Percentiles rank a stretch among this genome's conserved stretches.
Conservation (phyloP, 53 echinoderm and acorn worm species). For the Astropecten irregularis region DNA sequence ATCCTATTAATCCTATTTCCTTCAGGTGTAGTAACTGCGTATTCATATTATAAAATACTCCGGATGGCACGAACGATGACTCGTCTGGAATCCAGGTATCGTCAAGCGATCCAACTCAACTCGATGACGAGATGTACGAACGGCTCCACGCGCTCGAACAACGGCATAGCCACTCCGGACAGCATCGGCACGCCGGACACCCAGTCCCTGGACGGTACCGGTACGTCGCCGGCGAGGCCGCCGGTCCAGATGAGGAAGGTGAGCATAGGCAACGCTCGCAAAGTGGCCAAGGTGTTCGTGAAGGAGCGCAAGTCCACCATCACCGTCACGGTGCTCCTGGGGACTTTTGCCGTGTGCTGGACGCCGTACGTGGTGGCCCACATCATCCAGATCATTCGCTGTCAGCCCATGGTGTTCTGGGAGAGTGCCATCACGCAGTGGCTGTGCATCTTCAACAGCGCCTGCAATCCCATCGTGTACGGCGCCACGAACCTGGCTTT, state of each 20-base stretch:
- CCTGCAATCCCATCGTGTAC: conserved; percentile 58
- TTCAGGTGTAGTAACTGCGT: conserved; percentile 6
- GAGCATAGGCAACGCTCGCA: conserved; percentile 36
- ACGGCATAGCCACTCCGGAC: background rate
- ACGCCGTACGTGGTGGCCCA: conserved; percentile 28
- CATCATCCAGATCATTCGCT: conserved; percentile 4
- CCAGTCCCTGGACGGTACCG: background rate
- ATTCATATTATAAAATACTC: conserved; percentile 39
- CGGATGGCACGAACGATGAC: conserved; percentile 6
- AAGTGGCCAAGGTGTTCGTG: conserved; percentile 33
- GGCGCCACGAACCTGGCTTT: conserved; percentile 33
- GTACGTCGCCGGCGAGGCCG: background rate
- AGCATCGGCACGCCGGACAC: conserved; percentile 2
- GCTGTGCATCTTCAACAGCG: conserved; percentile 62
- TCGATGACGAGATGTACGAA: background rate
- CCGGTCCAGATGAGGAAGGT: conserved; percentile 2
- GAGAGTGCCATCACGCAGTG: conserved; percentile 44
- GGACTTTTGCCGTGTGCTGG: conserved; percentile 54
- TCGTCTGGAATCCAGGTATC: background rate
- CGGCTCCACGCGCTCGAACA: background rate
- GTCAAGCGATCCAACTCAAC: conserved; percentile 22
- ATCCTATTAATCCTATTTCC: conserved; percentile 20
- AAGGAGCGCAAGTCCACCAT: conserved; percentile 40
- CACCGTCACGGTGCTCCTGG: conserved; percentile 47
- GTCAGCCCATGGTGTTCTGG: conserved; percentile 20